A percentile compares a stretch with the other conserved stretches of the same genome.
These are phyloP conservation scores for Pelodytes ibericus DNA, from an alignment of 2,797 vertebrate species.

Conservation along the genomic window DNA sequence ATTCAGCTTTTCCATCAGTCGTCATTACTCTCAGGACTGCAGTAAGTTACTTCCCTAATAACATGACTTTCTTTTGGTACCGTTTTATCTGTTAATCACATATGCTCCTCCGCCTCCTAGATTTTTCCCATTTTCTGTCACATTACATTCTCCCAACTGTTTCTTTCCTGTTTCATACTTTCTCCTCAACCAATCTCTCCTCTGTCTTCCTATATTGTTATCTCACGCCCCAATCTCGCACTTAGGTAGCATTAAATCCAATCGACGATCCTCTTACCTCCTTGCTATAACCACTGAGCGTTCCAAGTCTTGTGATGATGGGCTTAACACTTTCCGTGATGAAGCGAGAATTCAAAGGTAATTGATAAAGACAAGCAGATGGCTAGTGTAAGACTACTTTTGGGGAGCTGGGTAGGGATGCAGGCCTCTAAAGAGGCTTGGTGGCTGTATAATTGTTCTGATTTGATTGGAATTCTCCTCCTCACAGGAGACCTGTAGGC, in stretches of 20 bases:
- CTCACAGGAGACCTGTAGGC: slow-evolving; percentile 85
- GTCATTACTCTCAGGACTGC: slow-evolving; percentile 95
- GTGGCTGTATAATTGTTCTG: too few relatives aligned
- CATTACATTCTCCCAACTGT: too few relatives aligned
- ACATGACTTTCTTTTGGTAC: too few relatives aligned
- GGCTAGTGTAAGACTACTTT: too few relatives aligned
- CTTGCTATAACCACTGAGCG: slow-evolving; percentile 94
- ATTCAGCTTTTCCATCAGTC: slow-evolving; percentile 87
- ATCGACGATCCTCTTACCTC: slow-evolving; percentile 95
- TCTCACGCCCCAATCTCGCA: slow-evolving; percentile 49
- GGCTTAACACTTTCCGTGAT: slow-evolving; percentile 90
- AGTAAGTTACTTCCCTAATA: slow-evolving; percentile 83
- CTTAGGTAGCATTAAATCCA: slow-evolving; percentile 90
- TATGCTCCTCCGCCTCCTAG: too few relatives aligned
- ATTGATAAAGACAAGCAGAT: too few relatives aligned
- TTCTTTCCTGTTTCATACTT: neutral
- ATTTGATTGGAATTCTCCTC: too few relatives aligned
- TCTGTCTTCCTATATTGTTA: neutral
- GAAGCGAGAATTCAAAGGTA: slow-evolving; percentile 87
- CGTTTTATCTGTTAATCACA: too few relatives aligned
- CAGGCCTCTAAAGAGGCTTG: too few relatives aligned
- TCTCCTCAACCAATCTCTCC: neutral
- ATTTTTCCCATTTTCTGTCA: neutral
- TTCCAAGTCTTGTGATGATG: slow-evolving; percentile 97
- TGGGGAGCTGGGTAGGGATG: too few relatives aligned